Evolutionary conservation across 2,113 vertebrate genomes (phyloP).

Genomic region (Gopherus flavomarginatus): DNA sequence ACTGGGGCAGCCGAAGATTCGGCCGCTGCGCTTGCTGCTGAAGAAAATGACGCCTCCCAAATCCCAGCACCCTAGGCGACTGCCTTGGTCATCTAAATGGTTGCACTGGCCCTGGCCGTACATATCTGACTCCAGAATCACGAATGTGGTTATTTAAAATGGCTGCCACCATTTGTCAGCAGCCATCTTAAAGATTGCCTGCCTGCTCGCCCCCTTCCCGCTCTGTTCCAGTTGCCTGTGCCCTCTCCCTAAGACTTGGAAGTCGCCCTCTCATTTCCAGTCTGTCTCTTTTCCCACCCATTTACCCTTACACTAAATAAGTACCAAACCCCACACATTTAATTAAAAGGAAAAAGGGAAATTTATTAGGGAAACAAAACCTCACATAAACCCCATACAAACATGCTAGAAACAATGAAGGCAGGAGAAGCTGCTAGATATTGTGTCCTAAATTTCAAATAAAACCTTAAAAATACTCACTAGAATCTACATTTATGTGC

Average conservation of each 20-base stretch:
- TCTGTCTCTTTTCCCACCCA: neutral
- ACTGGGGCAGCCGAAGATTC: too few species aligned
- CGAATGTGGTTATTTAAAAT: neutral
- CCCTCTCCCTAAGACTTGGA: neutral
- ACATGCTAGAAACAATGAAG: neutral
- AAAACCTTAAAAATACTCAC: neutral
- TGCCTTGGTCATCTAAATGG: too few species aligned
- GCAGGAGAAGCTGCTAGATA: neutral
- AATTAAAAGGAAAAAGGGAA: neutral
- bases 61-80: too few species aligned
- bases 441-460: neutral
- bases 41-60: too few species aligned
- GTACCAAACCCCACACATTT: neutral
- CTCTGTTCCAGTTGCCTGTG: neutral
- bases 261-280: neutral
- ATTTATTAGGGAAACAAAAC: neutral
- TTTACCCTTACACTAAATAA: neutral
- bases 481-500: neutral
- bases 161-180: neutral
- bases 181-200: neutral
- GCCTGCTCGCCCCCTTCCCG: neutral
- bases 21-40: too few species aligned
- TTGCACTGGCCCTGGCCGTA: neutral
- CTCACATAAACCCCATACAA: neutral
- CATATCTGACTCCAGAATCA: neutral